These are phyloP conservation scores for Episyrphus balteatus DNA, from an alignment of 1,140 invertebrate genomes.

Conservation along the genomic window DNA sequence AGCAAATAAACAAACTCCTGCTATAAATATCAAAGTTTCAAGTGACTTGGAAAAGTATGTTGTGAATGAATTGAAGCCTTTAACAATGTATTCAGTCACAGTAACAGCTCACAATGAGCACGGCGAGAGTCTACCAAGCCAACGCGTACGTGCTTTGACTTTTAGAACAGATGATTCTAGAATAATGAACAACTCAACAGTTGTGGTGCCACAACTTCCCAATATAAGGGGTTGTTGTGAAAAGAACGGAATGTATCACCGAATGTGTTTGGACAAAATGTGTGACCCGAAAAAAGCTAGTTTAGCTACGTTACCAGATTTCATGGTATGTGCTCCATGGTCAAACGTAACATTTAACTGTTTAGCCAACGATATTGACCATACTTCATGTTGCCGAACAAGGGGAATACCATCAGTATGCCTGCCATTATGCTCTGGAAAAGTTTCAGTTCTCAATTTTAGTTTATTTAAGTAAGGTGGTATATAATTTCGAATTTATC, in stretches of 20 bases:
- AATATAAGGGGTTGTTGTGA: constrained; percentile 62
- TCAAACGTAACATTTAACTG: constrained; percentile 66
- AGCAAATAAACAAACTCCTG: constrained; percentile 8
- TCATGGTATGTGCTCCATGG: constrained; percentile 80
- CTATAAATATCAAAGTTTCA: neutral
- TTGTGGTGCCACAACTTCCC: constrained; percentile 41
- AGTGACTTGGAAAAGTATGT: no score
- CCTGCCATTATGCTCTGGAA: constrained; percentile 62
- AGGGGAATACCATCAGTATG: constrained; percentile 62
- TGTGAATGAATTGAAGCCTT: constrained; percentile 46
- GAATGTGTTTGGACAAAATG: constrained; percentile 61
- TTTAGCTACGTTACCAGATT: constrained; percentile 51
- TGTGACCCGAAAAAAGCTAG: constrained; percentile 60
- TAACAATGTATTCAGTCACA: constrained; percentile 72
- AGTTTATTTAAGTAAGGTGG: constrained; percentile 62
- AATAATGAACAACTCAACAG: constrained; percentile 18
- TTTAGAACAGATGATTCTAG: constrained; percentile 12
- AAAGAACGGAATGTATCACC: constrained; percentile 57
- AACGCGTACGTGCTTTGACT: constrained; percentile 43
- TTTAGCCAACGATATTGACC: constrained; percentile 66
- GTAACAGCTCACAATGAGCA: constrained; percentile 59
- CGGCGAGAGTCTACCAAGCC: constrained; percentile 62
- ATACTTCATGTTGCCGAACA: constrained; percentile 64
- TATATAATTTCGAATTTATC: neutral
- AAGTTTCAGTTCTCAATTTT: constrained; percentile 64